Percentiles rank a stretch among this genome's conserved stretches.
Evolutionary conservation across 2,888 invertebrate genomes (phyloP).

Genomic region (Sipha maydis): DNA sequence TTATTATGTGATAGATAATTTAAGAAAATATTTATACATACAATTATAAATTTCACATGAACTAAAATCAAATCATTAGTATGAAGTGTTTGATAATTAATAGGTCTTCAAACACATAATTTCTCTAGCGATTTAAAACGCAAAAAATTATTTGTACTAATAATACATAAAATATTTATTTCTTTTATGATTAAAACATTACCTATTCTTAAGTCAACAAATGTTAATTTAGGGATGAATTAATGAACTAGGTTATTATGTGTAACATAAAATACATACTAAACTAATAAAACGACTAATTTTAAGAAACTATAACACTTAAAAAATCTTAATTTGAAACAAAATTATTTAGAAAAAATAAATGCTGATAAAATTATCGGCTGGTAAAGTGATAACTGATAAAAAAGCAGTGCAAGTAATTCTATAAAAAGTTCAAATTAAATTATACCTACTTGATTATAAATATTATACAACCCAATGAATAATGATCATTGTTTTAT

Average conservation of each 20-base stretch:
- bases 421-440: slow-evolving; percentile 21
- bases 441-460: background rate
- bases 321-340: slow-evolving; percentile 13
- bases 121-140: no score
- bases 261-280: background rate
- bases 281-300: background rate
- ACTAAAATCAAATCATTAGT: background rate
- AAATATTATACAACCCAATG: background rate
- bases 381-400: slow-evolving; percentile 39
- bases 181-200: background rate
- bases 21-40: no score
- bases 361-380: slow-evolving; percentile 45
- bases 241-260: background rate
- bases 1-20: no score
- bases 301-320: slow-evolving; percentile 1
- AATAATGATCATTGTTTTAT: background rate
- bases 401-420: slow-evolving; percentile 46
- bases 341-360: background rate
- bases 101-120: background rate
- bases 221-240: background rate
- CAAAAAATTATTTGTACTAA: background rate
- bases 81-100: no score
- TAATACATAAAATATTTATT: background rate
- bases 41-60: background rate
- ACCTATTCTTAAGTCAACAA: slow-evolving; percentile 16